Base-by-base conservation (phyloP, 2,888 invertebrate species). In the Torymus auratus region DNA sequence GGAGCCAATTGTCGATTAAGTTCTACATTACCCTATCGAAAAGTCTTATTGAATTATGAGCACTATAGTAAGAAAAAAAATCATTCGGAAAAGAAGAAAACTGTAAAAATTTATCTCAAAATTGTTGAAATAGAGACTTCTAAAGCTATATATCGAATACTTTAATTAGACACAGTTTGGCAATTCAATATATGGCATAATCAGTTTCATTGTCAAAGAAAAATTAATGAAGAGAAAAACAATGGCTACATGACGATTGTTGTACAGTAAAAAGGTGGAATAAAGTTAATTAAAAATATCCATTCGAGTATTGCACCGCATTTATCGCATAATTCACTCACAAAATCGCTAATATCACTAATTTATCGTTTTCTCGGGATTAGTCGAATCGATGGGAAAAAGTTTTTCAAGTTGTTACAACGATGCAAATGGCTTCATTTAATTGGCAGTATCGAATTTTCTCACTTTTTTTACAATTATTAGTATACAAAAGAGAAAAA, bases 171-270 rank as follows among this genome's bases (percentile, higher is more conserved):
- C 73, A 58, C 15, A 15, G 13, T 72, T 81, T 81, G 78, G 78
- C 81, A 78, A 78, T 69, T 55, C 10, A 60, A 50, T 81, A 41
- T 41, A 78, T 78, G 81, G 78, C 81, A 81, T 81, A 65, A 81
- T 78, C 4, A 11, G 61, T 67, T 67, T 61, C n/a, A 60, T 61
- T 73, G 14, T 13, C 52, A 52, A 52, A 72, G 56, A 20, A 17
- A 56, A 69, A 15, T 50, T 10, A 60, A 4, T 15, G 52, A 65
- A 72, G 55, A 65, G 12, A 28, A 56, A 55, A 60, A 67, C 14
- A 73, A 80, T 80, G 75, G 71, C 75, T 70, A n/a, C 28, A 71
- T 17, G 52, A 76, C 41, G 41, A 41, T 41, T 41, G 41, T 41
- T 41, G 41, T 41, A 68, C 52, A 52, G 52, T 50, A 75, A 50